Base-by-base conservation (phyloP, 2,113 vertebrate genomes). In the Hiodon tergisus region DNA sequence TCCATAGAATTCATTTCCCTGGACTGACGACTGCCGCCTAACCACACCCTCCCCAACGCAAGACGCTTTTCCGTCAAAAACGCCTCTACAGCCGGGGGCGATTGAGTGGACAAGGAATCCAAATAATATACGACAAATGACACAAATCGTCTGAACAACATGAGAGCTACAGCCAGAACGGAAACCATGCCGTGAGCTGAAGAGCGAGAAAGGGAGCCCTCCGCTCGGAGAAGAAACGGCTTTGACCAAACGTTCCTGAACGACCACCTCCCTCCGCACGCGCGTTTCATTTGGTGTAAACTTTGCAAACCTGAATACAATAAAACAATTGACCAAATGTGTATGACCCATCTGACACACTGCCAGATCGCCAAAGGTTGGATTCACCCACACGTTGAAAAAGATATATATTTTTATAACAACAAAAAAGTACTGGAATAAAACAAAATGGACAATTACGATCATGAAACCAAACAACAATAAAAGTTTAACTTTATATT, bases 261-360 rank as follows among this genome's bases (percentile, higher is more conserved):
- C 11, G 68, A 58, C 75, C 53, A 75, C 2, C 14, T 66, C 77
- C 16, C 14, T 16, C 62, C 46, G 4, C 68, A 76, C 71, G 81
- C 77, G 69, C 81, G 80, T 86, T 88, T 79, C 85, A 87, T 89
- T 91, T 92, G 91, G 89, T 91, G 89, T 88, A 82, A 85, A 86
- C 83, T 84, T 87, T 85, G 85, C 89, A 89, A 73, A 74, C 89
- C 90, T 89, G 90, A 90, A 84, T 80, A 65, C 84, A 83, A 79
- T 70, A 11, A 78, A 77, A 83, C 52, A 74, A 77, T 63, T 14
- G 52, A 78, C 67, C 82, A 80, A 83, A 78, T 82, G 76, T 84
- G 77, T 77, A 83, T 82, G 81, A 80, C 85, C 82, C 86, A 82
- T 87, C 88, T 89, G 84, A 14, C 46, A 14, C 8, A 62, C 16